Conservation (phyloP, 2,888 invertebrate genomes). For the Hydriomena furcata region DNA sequence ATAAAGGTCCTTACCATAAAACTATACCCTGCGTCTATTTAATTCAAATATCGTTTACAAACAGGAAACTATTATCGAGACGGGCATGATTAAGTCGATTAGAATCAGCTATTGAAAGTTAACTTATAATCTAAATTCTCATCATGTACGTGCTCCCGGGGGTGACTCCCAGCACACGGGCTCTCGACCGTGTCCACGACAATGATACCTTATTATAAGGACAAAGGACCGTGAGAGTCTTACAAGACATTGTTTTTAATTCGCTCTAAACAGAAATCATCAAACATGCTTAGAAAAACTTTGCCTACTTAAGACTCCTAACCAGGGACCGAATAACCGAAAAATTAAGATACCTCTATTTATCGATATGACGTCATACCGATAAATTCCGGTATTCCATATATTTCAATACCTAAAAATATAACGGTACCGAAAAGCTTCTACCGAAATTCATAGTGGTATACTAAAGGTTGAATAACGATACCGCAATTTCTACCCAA, state of each 20-base stretch:
- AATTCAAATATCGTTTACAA: constrained; percentile 30
- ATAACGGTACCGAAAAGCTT: too few relatives aligned
- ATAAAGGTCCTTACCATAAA: constrained; percentile 18
- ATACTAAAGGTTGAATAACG: too few relatives aligned
- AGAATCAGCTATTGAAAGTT: constrained; percentile 61
- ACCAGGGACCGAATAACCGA: too few relatives aligned
- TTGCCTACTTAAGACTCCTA: constrained; percentile 2
- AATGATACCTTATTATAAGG: constrained; percentile 71
- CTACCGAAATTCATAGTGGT: too few relatives aligned
- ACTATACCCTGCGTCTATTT: constrained; percentile 17
- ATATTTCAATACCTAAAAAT: too few relatives aligned
- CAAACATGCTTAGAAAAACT: constrained; percentile 16
- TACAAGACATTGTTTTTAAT: constrained; percentile 53
- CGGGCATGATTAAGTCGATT: constrained; percentile 56
- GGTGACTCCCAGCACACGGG: constrained; percentile 60
- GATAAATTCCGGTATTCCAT: too few relatives aligned
- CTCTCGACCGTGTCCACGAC: constrained; percentile 69
- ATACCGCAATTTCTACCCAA: too few relatives aligned
- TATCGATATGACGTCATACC: too few relatives aligned
- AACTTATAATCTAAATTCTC: constrained; percentile 72
- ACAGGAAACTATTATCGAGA: constrained; percentile 41
- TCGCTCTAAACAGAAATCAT: constrained; percentile 31
- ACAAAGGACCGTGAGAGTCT: constrained; percentile 70
- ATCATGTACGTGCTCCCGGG: constrained; percentile 62
- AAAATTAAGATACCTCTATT: too few relatives aligned